Percentiles rank a stretch among this genome's conserved stretches.
phyloP scores from a whole-genome alignment of 2,113 vertebrate species.

The Lepidothrix coronata region DNA sequence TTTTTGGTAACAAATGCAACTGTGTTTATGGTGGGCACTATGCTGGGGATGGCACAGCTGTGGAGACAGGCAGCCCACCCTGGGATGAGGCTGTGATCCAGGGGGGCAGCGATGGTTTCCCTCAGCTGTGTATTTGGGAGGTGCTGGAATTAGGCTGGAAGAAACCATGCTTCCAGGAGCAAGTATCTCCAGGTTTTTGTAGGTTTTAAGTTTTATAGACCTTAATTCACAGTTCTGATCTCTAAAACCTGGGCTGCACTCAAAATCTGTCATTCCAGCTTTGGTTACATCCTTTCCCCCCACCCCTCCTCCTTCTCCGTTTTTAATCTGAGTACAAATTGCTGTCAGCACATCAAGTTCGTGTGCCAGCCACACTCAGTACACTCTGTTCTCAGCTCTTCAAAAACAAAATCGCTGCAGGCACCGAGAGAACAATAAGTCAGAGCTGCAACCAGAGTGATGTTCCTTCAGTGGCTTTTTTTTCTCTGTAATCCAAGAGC shows the following conservation, averaged over 20 bases:
- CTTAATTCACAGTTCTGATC: slow-evolving; percentile 47
- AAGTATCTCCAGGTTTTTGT: background rate
- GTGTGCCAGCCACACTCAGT: slow-evolving; percentile 82
- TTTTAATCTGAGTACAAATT: slow-evolving; percentile 83
- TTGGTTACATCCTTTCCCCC: slow-evolving; percentile 61
- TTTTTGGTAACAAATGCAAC: background rate
- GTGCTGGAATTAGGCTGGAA: slow-evolving; percentile 46
- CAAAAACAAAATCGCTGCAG: slow-evolving; percentile 82
- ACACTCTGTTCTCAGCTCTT: slow-evolving; percentile 83
- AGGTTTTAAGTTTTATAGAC: slow-evolving; percentile 28
- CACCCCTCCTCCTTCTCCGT: slow-evolving; percentile 35
- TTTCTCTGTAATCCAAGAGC: slow-evolving; percentile 66
- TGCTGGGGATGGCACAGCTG: background rate
- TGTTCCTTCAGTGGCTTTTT: slow-evolving; percentile 62
- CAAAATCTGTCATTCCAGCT: slow-evolving; percentile 68
- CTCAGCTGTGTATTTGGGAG: background rate
- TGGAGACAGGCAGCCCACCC: background rate
- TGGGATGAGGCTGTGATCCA: background rate
- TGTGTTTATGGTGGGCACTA: background rate
- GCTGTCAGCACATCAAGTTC: slow-evolving; percentile 82
- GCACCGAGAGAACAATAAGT: slow-evolving; percentile 82
- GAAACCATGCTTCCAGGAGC: slow-evolving; percentile 9
- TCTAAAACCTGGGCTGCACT: slow-evolving; percentile 58
- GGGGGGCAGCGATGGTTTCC: background rate
- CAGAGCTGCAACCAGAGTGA: slow-evolving; percentile 75